Evolutionary conservation across 2,113 vertebrate species (phyloP), one percentile per base, ranked within the genome.

Genomic region (Caranx ignobilis): DNA sequence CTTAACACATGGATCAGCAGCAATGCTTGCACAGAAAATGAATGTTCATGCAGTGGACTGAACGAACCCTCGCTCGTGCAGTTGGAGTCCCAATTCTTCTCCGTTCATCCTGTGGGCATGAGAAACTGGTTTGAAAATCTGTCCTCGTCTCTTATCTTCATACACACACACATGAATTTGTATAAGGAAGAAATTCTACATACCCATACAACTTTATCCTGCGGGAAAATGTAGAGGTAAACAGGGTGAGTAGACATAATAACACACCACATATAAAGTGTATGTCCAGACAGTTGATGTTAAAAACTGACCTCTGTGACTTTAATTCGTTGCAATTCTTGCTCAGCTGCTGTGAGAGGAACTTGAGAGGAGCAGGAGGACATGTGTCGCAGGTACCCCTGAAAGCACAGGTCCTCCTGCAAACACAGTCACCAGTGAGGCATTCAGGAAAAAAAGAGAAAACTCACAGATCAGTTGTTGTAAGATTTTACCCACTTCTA

Each of bases 391-490:
- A 98, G 93, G 92, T 99, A 99, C 0, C 98, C 98, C 0, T 96
- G 96, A 77, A 98, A 95, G 69, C 96, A 97, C 84, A 99, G 90
- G 3, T 99, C 98, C 9, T 99, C 98, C 98, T 99, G 92, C 67
- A 67, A 19, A 76, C 61, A 74, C 21, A 89, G 10, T 70, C 69
- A 4, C 50, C 11, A 80, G n/a, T 11, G 10, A 0, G 52, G 45
- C 7, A 5, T 9, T 47, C 7, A 21, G 15, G 50, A 26, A 35
- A 2, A 6, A 41, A 0, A 26, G n/a, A 4, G 26, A 5, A n/a
- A 3, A 35, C 12, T 13, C 4, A 12, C 5, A 2, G 2, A 41
- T 50, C 39, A 31, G 15, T 3, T 1, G 19, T n/a, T 21, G 6
- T 1, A 21, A n/a, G 34, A 37, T 31, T 66, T 57, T 31, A 75